Evolutionary conservation across 92 coral and sea anemone genomes (phyloP).

Genomic region (Heliopora coerulea): DNA sequence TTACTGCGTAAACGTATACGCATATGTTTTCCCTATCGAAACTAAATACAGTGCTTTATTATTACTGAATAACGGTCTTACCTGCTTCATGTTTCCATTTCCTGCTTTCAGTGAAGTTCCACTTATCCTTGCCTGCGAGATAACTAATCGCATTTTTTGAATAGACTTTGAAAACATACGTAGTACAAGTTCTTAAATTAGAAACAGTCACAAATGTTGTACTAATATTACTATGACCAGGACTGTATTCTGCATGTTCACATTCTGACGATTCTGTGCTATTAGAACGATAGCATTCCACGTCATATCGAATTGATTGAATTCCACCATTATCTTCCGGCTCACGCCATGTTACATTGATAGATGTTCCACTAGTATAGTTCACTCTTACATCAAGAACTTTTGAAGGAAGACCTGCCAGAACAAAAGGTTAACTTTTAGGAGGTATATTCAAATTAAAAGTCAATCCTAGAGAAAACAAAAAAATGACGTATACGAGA

Average conservation of each 20-base stretch:
- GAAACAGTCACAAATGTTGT: not conserved
- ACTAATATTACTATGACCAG: not conserved
- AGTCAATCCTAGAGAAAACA: not conserved
- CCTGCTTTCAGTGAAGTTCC: no score
- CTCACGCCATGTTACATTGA: constrained; percentile 10
- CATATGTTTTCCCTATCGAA: no score
- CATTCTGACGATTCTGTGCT: not conserved
- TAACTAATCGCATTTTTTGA: not conserved
- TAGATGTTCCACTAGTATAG: not conserved
- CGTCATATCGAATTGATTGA: not conserved
- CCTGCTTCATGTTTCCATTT: no score
- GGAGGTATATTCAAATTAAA: not conserved
- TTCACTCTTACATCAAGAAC: not conserved
- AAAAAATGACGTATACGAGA: no score
- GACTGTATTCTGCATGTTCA: not conserved
- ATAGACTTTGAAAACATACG: constrained; percentile 6
- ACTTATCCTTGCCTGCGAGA: no score
- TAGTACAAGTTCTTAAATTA: not conserved
- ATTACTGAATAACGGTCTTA: no score
- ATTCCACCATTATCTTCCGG: not conserved
- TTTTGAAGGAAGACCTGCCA: constrained; percentile 8
- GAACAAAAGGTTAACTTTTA: no score
- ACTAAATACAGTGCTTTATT: no score
- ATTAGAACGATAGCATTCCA: not conserved
- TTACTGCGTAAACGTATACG: no score